Conservation (phyloP, 2,888 invertebrate species). For the Megaustenia siamemsis region DNA sequence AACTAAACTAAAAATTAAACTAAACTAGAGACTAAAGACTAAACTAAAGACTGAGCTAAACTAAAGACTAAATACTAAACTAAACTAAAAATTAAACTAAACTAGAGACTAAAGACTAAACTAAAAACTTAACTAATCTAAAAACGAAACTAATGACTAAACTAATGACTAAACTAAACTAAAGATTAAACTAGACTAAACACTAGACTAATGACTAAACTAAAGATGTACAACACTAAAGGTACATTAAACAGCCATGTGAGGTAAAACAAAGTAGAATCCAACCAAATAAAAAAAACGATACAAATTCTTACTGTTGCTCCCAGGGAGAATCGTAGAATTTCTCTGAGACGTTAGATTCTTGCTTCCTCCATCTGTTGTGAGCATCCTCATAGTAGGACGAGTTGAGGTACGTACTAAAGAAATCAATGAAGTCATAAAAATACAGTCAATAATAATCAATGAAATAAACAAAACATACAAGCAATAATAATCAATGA, state of each 20-base stretch:
- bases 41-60: too few relatives aligned
- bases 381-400: conserved; percentile 48
- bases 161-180: neutral
- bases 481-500: too few relatives aligned
- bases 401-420: conserved; percentile 44
- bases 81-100: neutral
- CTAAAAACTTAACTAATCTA: neutral
- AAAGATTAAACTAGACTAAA: neutral
- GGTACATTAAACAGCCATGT: too few relatives aligned
- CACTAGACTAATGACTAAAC: neutral
- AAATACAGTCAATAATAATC: neutral
- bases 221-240: neutral
- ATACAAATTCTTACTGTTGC: conserved; percentile 46
- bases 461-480: too few relatives aligned
- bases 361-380: conserved; percentile 48
- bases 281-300: neutral
- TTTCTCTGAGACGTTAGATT: conserved; percentile 23
- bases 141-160: neutral
- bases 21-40: too few relatives aligned
- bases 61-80: neutral
- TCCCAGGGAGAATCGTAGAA: conserved; percentile 59
- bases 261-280: too few relatives aligned
- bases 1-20: too few relatives aligned
- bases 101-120: too few relatives aligned
- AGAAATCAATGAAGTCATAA: neutral